Conservation (phyloP, 1,140 invertebrate genomes). For the Copidosoma floridanum region DNA sequence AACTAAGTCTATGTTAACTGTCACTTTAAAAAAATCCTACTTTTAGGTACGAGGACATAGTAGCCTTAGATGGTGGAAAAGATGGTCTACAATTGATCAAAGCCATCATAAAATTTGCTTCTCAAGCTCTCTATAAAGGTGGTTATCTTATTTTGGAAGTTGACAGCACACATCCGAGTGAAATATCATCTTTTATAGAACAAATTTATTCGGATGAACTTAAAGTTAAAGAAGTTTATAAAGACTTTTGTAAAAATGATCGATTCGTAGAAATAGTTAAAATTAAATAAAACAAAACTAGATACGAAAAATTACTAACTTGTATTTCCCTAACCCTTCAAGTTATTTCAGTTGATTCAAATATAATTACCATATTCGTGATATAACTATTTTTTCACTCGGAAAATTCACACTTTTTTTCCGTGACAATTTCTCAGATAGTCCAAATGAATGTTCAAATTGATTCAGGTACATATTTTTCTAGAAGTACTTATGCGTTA, state of each 20-base stretch:
- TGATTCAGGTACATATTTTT: too few relatives aligned
- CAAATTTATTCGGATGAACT: constrained; percentile 52
- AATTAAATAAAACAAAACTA: too few relatives aligned
- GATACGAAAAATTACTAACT: too few relatives aligned
- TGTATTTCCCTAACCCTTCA: too few relatives aligned
- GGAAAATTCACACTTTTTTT: too few relatives aligned
- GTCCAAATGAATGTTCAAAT: too few relatives aligned
- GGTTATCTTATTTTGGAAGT: constrained; percentile 63
- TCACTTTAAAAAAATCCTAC: not conserved
- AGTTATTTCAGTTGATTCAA: too few relatives aligned
- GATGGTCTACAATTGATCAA: constrained; percentile 63
- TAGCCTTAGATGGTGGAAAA: constrained; percentile 63
- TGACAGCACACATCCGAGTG: constrained; percentile 58
- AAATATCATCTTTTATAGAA: constrained; percentile 55
- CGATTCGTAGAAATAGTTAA: constrained; percentile 62
- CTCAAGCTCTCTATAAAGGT: constrained; percentile 50
- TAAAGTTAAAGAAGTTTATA: constrained; percentile 51
- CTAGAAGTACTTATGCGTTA: too few relatives aligned
- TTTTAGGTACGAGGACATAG: constrained; percentile 64
- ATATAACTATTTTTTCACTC: too few relatives aligned
- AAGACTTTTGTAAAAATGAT: constrained; percentile 61
- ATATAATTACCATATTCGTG: too few relatives aligned
- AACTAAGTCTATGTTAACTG: not conserved
- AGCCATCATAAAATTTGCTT: constrained; percentile 58
- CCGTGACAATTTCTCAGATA: too few relatives aligned